Conservation (phyloP, 2,888 invertebrate species). For the Hedya salicella region DNA sequence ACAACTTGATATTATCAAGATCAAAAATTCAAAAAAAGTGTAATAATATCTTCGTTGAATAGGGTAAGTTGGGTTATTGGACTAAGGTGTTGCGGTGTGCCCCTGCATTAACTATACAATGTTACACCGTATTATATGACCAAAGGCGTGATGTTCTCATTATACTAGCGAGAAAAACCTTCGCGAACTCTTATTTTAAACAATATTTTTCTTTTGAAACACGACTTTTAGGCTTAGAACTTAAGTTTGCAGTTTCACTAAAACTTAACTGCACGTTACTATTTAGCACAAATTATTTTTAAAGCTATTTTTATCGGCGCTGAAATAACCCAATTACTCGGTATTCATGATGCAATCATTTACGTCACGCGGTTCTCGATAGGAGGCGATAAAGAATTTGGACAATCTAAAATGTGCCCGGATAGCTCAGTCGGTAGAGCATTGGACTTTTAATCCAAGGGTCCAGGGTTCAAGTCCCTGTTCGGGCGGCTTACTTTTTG, state of each 20-base stretch:
- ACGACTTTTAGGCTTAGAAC: background rate
- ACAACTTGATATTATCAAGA: too few relatives aligned
- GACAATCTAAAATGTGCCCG: constrained; percentile 70
- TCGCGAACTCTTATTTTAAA: background rate
- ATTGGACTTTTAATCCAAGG: constrained; percentile 92
- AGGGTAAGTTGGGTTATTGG: constrained; percentile 35
- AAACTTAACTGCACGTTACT: background rate
- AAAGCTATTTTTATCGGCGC: constrained; percentile 34
- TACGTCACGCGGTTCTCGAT: constrained; percentile 6
- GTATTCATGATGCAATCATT: constrained; percentile 29
- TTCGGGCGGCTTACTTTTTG: constrained; percentile 79
- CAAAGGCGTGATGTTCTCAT: constrained; percentile 34
- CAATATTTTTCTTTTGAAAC: background rate
- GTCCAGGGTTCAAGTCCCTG: constrained; percentile 92
- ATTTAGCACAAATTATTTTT: constrained; percentile 14
- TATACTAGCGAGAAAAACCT: constrained; percentile 10
- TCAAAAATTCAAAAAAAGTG: background rate
- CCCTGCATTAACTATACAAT: constrained; percentile 41
- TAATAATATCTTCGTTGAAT: constrained; percentile 1
- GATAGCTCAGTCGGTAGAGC: constrained; percentile 91
- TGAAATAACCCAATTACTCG: constrained; percentile 38
- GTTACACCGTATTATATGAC: constrained; percentile 35
- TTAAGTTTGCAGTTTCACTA: background rate
- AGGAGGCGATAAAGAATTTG: constrained; percentile 33
- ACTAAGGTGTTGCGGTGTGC: constrained; percentile 39